A percentile compares a stretch with the other conserved stretches of the same genome.
Conservation (phyloP, 92 coral and sea anemone species). For the Micromussa lordhowensis region DNA sequence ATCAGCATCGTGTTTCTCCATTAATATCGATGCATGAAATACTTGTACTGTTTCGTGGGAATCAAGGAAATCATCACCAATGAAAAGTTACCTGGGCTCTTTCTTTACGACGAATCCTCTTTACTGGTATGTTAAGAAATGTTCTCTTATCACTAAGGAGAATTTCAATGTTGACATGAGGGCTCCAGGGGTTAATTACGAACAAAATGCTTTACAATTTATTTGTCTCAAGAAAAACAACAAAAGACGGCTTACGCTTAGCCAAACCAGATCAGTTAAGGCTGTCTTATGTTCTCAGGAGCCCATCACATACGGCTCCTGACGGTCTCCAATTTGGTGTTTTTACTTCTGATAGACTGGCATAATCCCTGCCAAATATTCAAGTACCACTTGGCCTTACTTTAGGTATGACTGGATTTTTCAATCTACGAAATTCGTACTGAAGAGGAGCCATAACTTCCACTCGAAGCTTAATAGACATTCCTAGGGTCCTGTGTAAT, state of each 20-base stretch:
- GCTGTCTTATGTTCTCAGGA: constrained; percentile 22
- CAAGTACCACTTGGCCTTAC: constrained; percentile 12
- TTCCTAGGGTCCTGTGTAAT: neutral
- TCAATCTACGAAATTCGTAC: neutral
- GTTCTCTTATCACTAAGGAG: neutral
- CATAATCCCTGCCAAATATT: constrained; percentile 1
- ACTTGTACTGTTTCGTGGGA: neutral
- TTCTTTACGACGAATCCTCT: neutral
- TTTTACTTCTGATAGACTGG: constrained; percentile 4
- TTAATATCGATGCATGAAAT: neutral
- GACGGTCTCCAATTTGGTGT: constrained; percentile 24
- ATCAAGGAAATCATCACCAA: neutral
- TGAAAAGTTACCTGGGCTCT: neutral
- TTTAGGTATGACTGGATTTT: neutral
- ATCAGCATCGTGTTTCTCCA: neutral
- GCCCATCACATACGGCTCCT: constrained; percentile 20
- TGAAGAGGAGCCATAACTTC: too few relatives aligned
- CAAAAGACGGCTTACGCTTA: constrained; percentile 12
- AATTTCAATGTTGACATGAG: neutral
- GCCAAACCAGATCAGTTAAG: neutral
- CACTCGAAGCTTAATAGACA: neutral
- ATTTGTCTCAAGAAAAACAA: constrained; percentile 10
- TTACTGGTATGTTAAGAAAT: neutral
- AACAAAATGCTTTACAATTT: constrained; percentile 5
- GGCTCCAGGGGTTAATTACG: neutral